Evolutionary conservation across 2,113 vertebrate species (phyloP).

Genomic region (Percina caprodes): DNA sequence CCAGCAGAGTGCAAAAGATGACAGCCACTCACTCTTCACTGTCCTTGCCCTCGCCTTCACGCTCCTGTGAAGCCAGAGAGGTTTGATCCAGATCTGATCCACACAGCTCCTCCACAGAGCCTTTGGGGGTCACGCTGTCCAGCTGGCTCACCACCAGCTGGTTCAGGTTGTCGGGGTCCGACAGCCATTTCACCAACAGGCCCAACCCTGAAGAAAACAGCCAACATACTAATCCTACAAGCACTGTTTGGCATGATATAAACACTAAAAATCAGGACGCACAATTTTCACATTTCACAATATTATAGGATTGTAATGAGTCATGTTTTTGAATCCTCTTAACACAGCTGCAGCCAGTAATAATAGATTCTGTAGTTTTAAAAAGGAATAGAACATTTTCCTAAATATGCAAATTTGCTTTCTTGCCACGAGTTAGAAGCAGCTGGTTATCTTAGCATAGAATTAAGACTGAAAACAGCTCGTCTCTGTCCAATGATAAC

Average conservation of each 20-base stretch:
- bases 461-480: not conserved
- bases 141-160: conserved; percentile 82
- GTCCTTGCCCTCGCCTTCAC: conserved; percentile 37
- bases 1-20: conserved; percentile 31
- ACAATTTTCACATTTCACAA: not conserved
- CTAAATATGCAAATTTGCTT: not conserved
- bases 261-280: not conserved
- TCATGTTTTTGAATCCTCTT: not conserved
- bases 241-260: not conserved
- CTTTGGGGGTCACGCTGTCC: conserved; percentile 61
- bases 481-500: not conserved
- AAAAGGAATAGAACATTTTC: not conserved
- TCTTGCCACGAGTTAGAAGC: not conserved
- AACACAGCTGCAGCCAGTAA: not conserved
- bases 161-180: conserved; percentile 85
- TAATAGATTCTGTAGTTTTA: not conserved
- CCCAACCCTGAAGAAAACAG: conserved; percentile 68
- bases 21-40: conserved; percentile 73
- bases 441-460: not conserved
- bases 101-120: conserved; percentile 56
- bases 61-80: conserved; percentile 58
- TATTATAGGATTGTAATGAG: not conserved
- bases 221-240: not conserved
- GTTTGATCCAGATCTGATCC: conserved; percentile 56
- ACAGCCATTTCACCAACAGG: conserved; percentile 81